Conservation (phyloP, 1,140 invertebrate genomes). For the Mylabris phalerata region DNA sequence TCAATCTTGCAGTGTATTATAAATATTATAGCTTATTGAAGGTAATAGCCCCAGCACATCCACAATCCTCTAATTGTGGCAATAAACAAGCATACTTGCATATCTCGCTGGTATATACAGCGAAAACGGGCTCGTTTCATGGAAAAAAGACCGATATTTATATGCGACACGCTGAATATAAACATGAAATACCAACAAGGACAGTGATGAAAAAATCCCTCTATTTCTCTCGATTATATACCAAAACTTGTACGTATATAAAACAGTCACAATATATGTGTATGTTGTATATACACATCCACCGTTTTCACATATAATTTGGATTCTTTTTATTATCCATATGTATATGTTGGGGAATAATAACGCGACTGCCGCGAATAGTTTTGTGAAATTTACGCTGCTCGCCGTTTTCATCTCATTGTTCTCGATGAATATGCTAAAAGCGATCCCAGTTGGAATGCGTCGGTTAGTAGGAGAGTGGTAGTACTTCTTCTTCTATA, state of each 20-base stretch:
- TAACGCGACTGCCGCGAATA: conserved; percentile 39
- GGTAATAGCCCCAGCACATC: conserved; percentile 14
- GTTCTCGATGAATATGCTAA: conserved; percentile 40
- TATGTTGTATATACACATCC: too few species aligned
- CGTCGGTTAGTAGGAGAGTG: conserved; percentile 12
- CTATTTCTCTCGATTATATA: too few species aligned
- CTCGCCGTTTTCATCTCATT: conserved; percentile 35
- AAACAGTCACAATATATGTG: too few species aligned
- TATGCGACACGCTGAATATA: conserved; percentile 34
- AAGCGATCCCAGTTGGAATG: conserved; percentile 28
- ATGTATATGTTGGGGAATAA: conserved; percentile 26
- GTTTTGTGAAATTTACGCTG: conserved; percentile 39
- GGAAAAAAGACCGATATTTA: conserved; percentile 26
- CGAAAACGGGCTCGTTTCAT: conserved; percentile 15
- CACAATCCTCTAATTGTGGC: conserved; percentile 34
- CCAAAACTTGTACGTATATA: too few species aligned
- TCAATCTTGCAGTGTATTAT: too few species aligned
- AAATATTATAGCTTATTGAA: background rate
- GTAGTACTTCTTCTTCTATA: background rate
- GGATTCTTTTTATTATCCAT: conserved; percentile 38
- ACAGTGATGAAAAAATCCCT: conserved; percentile 40
- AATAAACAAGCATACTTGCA: conserved; percentile 35
- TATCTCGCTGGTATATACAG: conserved; percentile 20
- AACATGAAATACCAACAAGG: conserved; percentile 40
- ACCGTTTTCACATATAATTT: conserved; percentile 36